Percentiles rank a stretch among this genome's conserved stretches.
These are phyloP conservation scores for Bos javanicus DNA, from an alignment of 2,113 vertebrate species.

Conservation along the genomic window DNA sequence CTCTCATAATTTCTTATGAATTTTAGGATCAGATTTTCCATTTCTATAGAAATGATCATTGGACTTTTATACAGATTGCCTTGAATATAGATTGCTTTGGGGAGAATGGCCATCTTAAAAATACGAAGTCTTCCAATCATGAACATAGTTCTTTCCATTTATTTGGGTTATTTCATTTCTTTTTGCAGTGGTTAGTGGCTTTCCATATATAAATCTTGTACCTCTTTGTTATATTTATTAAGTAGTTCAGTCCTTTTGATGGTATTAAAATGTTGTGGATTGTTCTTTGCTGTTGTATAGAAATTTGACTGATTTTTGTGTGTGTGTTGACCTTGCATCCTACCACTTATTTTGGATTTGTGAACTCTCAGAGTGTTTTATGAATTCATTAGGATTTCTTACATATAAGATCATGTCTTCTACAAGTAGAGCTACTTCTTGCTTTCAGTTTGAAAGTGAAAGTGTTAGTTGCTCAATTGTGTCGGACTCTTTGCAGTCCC, in stretches of 20 bases:
- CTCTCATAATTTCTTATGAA: not conserved
- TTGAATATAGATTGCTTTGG: not conserved
- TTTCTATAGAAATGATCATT: not conserved
- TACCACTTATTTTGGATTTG: no score
- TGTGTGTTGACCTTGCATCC: no score
- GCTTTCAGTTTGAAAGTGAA: no score
- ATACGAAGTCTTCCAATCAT: not conserved
- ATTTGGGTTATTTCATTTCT: not conserved
- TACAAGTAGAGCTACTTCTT: no score
- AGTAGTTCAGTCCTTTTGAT: not conserved
- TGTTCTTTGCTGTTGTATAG: no score
- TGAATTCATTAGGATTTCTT: no score
- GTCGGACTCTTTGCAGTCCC: no score
- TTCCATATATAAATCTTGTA: not conserved
- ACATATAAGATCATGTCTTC: no score
- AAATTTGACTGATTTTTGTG: no score
- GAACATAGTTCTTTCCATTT: not conserved
- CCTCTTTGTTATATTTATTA: not conserved
- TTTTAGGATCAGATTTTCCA: not conserved
- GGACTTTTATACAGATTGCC: not conserved
- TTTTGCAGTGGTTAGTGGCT: not conserved
- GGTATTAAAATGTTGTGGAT: not conserved
- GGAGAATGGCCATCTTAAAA: not conserved
- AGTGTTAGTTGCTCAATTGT: no score
- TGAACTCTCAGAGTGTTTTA: no score